These are phyloP conservation scores for Fistularia tabacaria DNA, from an alignment of 2,797 vertebrate species.

Conservation along the genomic window DNA sequence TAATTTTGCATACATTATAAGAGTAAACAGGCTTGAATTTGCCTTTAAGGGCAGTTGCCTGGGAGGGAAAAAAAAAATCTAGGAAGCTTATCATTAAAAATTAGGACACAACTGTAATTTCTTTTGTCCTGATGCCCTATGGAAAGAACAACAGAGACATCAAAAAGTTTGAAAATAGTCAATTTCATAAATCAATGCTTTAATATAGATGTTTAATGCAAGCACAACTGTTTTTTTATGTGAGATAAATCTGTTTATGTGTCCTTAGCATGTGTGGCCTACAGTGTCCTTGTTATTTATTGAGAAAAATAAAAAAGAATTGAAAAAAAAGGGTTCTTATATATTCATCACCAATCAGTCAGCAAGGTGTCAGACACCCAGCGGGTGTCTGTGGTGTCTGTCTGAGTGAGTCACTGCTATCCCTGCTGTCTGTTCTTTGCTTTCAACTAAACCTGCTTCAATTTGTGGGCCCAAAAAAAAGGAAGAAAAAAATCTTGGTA, in stretches of 20 bases:
- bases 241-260: too few species aligned
- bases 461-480: not conserved
- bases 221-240: too few species aligned
- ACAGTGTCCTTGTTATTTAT: too few species aligned
- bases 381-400: conserved; percentile 27
- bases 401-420: conserved; percentile 24
- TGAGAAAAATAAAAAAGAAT: too few species aligned
- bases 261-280: too few species aligned
- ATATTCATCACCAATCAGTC: conserved; percentile 36
- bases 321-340: not conserved
- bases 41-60: too few species aligned
- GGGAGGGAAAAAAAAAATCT: not conserved
- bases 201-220: too few species aligned
- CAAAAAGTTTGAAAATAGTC: too few species aligned
- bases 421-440: not conserved
- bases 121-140: not conserved
- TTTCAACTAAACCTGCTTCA: conserved; percentile 19
- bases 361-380: conserved; percentile 35
- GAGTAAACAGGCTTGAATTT: not conserved
- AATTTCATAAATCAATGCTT: too few species aligned
- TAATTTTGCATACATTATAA: not conserved
- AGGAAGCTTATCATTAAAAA: not conserved
- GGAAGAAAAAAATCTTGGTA: not conserved
- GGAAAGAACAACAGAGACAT: too few species aligned
- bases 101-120: not conserved